A percentile compares a stretch with the other conserved stretches of the same genome.
Evolutionary conservation across 2,113 vertebrate species (phyloP).

Genomic region (Ceratotherium simum): DNA sequence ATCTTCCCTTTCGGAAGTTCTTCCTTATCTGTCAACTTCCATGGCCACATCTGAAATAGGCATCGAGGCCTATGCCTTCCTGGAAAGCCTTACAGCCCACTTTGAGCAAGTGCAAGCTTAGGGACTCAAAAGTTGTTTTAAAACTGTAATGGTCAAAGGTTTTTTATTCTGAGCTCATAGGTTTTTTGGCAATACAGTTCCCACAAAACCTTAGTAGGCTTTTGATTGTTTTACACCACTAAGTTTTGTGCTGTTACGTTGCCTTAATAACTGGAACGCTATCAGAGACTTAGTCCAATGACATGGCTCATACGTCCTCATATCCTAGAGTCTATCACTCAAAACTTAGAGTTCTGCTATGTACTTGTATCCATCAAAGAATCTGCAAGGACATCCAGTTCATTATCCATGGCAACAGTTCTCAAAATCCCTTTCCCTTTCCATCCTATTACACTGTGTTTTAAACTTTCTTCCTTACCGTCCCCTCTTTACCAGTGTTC

Average conservation of each 20-base stretch:
- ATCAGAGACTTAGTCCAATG: background rate
- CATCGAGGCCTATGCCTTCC: background rate
- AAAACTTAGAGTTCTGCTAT: background rate
- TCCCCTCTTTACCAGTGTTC: background rate
- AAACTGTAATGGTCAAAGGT: background rate
- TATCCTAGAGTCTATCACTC: background rate
- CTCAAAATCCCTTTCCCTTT: background rate
- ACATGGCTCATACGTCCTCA: background rate
- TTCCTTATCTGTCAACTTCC: background rate
- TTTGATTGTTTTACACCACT: background rate
- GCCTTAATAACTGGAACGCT: background rate
- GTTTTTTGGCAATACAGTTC: background rate
- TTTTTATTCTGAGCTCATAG: background rate
- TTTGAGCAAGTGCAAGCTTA: background rate
- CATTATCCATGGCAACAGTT: background rate
- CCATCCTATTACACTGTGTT: background rate
- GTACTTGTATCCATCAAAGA: background rate
- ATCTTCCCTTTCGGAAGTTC: background rate
- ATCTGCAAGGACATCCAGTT: background rate
- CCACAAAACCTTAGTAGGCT: background rate
- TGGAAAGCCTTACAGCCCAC: background rate
- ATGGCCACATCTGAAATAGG: background rate
- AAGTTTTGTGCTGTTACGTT: background rate
- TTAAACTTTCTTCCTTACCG: background rate
- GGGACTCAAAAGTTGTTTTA: background rate